Percentiles rank a stretch among this genome's conserved stretches.
Evolutionary conservation across 2,888 invertebrate species (phyloP).

Genomic region (Chaitophorus viminalis): DNA sequence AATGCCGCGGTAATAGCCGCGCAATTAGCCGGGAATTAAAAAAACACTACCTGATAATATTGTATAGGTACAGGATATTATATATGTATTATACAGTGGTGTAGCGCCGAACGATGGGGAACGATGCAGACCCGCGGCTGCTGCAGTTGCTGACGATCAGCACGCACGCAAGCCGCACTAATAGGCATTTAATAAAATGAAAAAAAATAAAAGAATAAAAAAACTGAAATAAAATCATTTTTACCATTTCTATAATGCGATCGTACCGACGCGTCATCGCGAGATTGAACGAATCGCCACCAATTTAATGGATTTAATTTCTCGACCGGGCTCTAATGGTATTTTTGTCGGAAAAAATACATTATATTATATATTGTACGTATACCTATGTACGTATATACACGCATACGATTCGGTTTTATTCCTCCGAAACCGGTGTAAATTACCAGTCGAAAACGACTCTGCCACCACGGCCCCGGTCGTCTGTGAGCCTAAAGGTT

Average conservation of each 20-base stretch:
- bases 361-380: constrained; percentile 23
- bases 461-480: too few relatives aligned
- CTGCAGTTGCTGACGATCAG: background rate
- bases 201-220: background rate
- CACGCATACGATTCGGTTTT: constrained; percentile 37
- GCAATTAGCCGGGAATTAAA: constrained; percentile 26
- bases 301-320: constrained; percentile 33
- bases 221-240: constrained; percentile 15
- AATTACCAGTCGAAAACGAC: constrained; percentile 57
- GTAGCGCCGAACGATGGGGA: too few relatives aligned
- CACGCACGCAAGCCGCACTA: background rate
- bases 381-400: too few relatives aligned
- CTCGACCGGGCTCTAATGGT: constrained; percentile 45
- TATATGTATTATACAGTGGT: background rate
- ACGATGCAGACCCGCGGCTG: background rate
- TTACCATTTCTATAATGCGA: background rate
- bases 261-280: background rate
- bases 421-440: constrained; percentile 50
- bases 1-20: background rate
- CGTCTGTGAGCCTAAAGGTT: constrained; percentile 49
- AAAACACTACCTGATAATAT: too few relatives aligned
- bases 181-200: constrained; percentile 32
- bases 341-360: constrained; percentile 32
- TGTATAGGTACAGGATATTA: too few relatives aligned
- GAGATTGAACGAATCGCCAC: constrained; percentile 51